These are phyloP conservation scores for Magallana angulata DNA, from an alignment of 1,140 invertebrate species.

Conservation along the genomic window DNA sequence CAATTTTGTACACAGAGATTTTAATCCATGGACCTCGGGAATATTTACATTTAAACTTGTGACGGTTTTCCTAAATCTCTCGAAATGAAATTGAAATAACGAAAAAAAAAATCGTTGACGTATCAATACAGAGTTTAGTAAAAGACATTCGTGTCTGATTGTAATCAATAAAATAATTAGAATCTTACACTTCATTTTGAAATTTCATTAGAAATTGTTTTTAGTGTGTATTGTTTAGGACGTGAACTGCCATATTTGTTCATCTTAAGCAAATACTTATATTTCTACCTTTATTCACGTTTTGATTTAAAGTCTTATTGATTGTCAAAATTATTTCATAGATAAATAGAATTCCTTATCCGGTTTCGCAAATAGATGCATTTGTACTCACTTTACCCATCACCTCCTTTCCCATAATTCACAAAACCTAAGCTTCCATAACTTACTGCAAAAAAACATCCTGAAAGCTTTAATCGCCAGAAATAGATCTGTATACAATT, in stretches of 20 bases:
- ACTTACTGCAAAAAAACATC: constrained; percentile 7
- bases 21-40: not conserved
- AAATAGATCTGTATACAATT: constrained; percentile 8
- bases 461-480: not conserved
- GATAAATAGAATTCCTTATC: not conserved
- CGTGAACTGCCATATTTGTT: not conserved
- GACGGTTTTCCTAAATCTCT: not conserved
- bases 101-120: constrained; percentile 5
- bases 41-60: not conserved
- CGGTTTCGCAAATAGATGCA: not conserved
- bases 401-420: constrained; percentile 4
- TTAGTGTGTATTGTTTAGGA: not conserved
- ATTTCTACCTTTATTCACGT: not conserved
- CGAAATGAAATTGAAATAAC: not conserved
- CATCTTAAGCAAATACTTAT: constrained; percentile 4
- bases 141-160: not conserved
- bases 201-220: not conserved
- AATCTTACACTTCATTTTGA: not conserved
- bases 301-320: constrained; percentile 10
- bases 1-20: constrained; percentile 27
- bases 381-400: not conserved
- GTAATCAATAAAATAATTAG: constrained; percentile 17
- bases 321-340: not conserved
- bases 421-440: not conserved
- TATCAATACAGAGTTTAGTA: not conserved